Evolutionary conservation across 2,113 vertebrate species (phyloP).

Genomic region (Gadus chalcogrammus): DNA sequence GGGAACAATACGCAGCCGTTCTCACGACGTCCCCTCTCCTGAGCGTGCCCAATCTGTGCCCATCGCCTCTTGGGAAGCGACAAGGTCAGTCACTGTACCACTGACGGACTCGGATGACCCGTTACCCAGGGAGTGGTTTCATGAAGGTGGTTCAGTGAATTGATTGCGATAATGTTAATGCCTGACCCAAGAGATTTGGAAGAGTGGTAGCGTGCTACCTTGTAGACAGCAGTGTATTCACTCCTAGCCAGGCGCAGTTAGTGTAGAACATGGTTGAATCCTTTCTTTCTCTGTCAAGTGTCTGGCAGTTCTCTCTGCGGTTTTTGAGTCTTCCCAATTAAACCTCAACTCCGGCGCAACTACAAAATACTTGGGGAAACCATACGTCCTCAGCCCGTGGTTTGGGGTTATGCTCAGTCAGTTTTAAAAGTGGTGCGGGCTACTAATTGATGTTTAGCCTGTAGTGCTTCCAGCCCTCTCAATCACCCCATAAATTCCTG

Average conservation of each 20-base stretch:
- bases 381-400: not conserved
- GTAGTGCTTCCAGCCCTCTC: constrained; percentile 28
- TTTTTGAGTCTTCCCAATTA: constrained; percentile 36
- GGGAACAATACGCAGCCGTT: constrained; percentile 61
- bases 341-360: constrained; percentile 40
- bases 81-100: constrained; percentile 24
- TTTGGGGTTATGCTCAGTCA: constrained; percentile 27
- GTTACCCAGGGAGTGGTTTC: constrained; percentile 7
- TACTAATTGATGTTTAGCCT: constrained; percentile 15
- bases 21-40: constrained; percentile 56
- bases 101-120: constrained; percentile 42
- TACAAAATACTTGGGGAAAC: constrained; percentile 2
- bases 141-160: constrained; percentile 6
- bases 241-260: constrained; percentile 36
- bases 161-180: not conserved
- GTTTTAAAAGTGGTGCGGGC: constrained; percentile 4
- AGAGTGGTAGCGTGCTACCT: constrained; percentile 17
- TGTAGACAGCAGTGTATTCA: constrained; percentile 27
- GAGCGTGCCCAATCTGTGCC: constrained; percentile 60
- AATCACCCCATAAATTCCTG: constrained; percentile 32
- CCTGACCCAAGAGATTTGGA: not conserved
- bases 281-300: constrained; percentile 50
- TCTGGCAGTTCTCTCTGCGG: constrained; percentile 37
- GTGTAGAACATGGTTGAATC: constrained; percentile 52
- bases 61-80: constrained; percentile 43